Percentiles rank a stretch among this genome's conserved stretches.
Evolutionary conservation across 2,888 invertebrate species (phyloP).

Genomic region (Quadroppia sp.): DNA sequence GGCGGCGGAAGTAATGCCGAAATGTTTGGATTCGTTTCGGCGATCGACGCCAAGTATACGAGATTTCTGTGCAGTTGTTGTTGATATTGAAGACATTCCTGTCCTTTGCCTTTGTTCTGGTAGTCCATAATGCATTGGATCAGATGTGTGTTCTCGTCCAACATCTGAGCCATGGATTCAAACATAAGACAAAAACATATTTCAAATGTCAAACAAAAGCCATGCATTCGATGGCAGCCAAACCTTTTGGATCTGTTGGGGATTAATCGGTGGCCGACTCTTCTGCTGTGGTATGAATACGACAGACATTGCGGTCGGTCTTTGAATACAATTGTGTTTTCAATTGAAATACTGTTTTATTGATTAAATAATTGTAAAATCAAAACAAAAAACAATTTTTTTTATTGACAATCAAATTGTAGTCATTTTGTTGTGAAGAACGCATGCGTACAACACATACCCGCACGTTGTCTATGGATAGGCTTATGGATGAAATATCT

Average conservation of each 20-base stretch:
- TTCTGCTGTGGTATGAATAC: conserved; percentile 64
- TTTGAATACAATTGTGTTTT: conserved; percentile 2
- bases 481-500: too few relatives aligned
- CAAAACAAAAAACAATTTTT: not conserved
- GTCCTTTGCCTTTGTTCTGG: conserved; percentile 87
- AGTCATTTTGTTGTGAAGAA: not conserved
- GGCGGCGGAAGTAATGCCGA: conserved; percentile 70
- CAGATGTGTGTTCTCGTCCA: conserved; percentile 94
- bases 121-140: conserved; percentile 96
- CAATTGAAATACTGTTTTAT: not conserved
- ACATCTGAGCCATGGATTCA: conserved; percentile 61
- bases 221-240: conserved; percentile 39
- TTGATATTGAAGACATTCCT: conserved; percentile 78
- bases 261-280: conserved; percentile 69
- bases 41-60: conserved; percentile 89
- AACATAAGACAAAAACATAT: too few relatives aligned
- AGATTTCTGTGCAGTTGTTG: conserved; percentile 91
- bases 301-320: conserved; percentile 61
- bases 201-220: too few relatives aligned
- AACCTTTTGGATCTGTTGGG: conserved; percentile 76
- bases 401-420: not conserved
- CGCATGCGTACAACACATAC: conserved; percentile 8
- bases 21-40: conserved; percentile 94
- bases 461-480: too few relatives aligned
- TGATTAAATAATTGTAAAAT: not conserved